Percentiles rank a stretch among this genome's conserved stretches.
Evolutionary conservation across 2,797 vertebrate species (phyloP).

Genomic region (Geotrypetes seraphini): DNA sequence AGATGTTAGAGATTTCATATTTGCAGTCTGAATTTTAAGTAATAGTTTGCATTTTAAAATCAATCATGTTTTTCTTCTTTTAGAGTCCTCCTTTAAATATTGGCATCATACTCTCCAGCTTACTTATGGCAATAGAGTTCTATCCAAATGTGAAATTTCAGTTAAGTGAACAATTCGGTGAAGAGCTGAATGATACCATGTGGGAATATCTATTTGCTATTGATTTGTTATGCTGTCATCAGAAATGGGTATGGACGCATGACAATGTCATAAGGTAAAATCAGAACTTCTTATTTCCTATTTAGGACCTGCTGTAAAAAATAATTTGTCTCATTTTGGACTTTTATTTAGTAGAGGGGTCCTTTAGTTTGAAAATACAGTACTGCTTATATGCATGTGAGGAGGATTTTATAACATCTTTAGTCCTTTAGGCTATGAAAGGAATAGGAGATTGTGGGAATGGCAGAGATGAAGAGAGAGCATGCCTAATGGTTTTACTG

Average conservation of each 20-base stretch:
- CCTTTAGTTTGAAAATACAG: neutral
- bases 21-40: neutral
- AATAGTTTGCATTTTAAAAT: neutral
- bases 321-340: no score
- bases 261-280: slow-evolving; percentile 73
- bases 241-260: slow-evolving; percentile 85
- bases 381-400: neutral
- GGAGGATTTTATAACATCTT: neutral
- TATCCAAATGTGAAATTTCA: slow-evolving; percentile 64
- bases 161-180: slow-evolving; percentile 59
- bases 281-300: neutral
- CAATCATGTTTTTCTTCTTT: slow-evolving; percentile 5
- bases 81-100: slow-evolving; percentile 72
- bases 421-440: no score
- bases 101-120: slow-evolving; percentile 61
- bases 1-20: no score
- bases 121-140: slow-evolving; percentile 63
- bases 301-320: no score
- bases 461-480: no score
- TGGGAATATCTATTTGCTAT: slow-evolving; percentile 81
- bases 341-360: no score
- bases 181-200: slow-evolving; percentile 63
- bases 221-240: slow-evolving; percentile 74
- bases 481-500: no score
- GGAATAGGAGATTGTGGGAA: no score